Evolutionary conservation across 2,888 invertebrate genomes (phyloP).

Genomic region (Ophonus ardosiacus): DNA sequence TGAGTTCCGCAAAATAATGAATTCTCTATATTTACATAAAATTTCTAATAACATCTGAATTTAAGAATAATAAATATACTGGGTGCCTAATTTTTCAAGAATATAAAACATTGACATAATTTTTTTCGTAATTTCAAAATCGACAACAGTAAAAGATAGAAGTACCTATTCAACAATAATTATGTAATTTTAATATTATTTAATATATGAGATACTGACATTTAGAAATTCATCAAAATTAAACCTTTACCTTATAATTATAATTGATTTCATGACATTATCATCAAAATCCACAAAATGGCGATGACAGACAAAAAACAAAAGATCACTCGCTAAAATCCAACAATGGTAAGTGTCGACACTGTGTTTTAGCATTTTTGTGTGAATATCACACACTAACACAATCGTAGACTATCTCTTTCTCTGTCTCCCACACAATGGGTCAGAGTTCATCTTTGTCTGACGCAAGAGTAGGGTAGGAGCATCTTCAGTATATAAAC

Average conservation of each 20-base stretch:
- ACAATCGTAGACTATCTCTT: background rate
- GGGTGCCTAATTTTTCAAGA: too few relatives aligned
- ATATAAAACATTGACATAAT: too few relatives aligned
- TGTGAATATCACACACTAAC: conserved; percentile 48
- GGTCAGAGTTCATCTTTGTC: conserved; percentile 55
- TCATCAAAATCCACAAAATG: conserved; percentile 18
- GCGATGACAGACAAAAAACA: conserved; percentile 44
- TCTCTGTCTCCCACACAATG: conserved; percentile 18
- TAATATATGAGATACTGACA: conserved; percentile 5
- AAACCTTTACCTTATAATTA: conserved; percentile 6
- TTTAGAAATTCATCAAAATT: background rate
- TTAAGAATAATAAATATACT: too few relatives aligned
- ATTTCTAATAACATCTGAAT: too few relatives aligned
- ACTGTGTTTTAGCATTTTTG: conserved; percentile 60
- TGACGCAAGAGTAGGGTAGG: conserved; percentile 63
- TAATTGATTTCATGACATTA: conserved; percentile 14
- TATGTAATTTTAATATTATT: background rate
- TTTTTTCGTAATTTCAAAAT: too few relatives aligned
- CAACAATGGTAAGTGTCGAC: conserved; percentile 61
- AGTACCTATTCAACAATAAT: background rate
- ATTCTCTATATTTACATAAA: background rate
- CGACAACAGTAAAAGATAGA: background rate
- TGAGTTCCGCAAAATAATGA: background rate
- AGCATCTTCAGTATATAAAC: conserved; percentile 67
- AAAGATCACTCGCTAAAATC: conserved; percentile 41